phyloP scores from a whole-genome alignment of 2,797 vertebrate genomes.

The Lithobates pipiens region DNA sequence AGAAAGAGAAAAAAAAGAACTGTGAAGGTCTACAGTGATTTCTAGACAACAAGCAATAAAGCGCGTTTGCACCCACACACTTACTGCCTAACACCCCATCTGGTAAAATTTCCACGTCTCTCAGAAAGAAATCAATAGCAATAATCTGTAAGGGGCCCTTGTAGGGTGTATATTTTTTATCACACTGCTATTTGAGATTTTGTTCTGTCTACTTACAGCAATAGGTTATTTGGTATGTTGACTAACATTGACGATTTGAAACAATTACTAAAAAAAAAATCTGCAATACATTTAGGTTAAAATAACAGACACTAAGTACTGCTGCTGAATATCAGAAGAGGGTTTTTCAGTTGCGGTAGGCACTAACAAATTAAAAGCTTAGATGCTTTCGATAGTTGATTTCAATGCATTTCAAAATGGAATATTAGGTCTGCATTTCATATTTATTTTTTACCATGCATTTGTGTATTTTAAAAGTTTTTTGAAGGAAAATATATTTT shows the following conservation, averaged over 20 bases:
- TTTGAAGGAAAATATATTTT: constrained; percentile 65
- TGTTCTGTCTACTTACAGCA: constrained; percentile 73
- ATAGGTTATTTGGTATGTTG: constrained; percentile 72
- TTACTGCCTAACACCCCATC: constrained; percentile 94
- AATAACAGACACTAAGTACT: constrained; percentile 44
- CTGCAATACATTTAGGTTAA: constrained; percentile 62
- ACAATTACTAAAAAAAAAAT: constrained; percentile 64
- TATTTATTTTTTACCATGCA: constrained; percentile 23
- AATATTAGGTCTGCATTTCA: constrained; percentile 27
- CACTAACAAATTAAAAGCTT: constrained; percentile 24
- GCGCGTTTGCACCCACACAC: constrained; percentile 83
- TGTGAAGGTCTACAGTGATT: constrained; percentile 76
- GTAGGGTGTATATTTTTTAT: constrained; percentile 80
- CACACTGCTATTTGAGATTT: constrained; percentile 74
- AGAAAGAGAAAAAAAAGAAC: constrained; percentile 68
- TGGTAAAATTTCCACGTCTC: constrained; percentile 96
- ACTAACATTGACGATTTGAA: constrained; percentile 69
- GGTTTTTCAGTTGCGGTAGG: constrained; percentile 23
- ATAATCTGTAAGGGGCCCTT: constrained; percentile 92
- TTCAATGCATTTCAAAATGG: constrained; percentile 55
- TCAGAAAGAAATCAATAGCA: constrained; percentile 97
- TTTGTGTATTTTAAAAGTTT: constrained; percentile 41
- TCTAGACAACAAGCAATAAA: constrained; percentile 80
- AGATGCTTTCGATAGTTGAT: constrained; percentile 25
- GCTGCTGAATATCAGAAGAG: constrained; percentile 41